Evolutionary conservation across 2,888 invertebrate species (phyloP), one percentile per base, ranked within the genome.

Genomic region (Heliconius hortense): DNA sequence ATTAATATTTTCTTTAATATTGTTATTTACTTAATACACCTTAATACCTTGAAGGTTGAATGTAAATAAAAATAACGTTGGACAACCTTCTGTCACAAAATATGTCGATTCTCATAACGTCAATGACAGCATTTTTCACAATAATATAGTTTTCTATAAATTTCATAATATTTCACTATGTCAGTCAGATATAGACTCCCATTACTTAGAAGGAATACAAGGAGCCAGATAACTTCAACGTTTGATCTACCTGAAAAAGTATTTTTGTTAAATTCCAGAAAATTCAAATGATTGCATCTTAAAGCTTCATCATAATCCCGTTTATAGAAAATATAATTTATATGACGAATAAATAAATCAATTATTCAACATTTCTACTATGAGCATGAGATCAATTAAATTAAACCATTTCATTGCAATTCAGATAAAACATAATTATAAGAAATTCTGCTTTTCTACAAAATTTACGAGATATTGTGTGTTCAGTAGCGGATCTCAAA

Each of bases 41-140:
- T n/a, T n/a, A n/a, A n/a, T n/a, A n/a, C n/a, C n/a, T n/a, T 64
- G 35, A n/a, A 64, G 64, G 35, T 39, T 39, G 35, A 11, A 64
- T 64, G n/a, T 39, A 13, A 39, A 64, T 39, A 35, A 39, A 39
- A 64, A n/a, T 31, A 21, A 35, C 10, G 11, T 39, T 39, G 21
- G 39, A 64, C 64, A 64, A 11, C 21, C n/a, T 64, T 39, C 64
- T 64, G 35, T 35, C 64, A 31, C n/a, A 35, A 64, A 64, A 35
- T 39, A 5, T 64, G 35, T 60, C 56, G n/a, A n/a, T 21, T 21
- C 28, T 24, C 15, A 35, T 35, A n/a, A n/a, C n/a, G n/a, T 64
- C 11, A 64, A 24, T n/a, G n/a, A 10, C 2, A 56, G 2, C 8
- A 56, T 39, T n/a, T 35, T 64, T 11, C 21, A 35, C 11, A 39